Evolutionary conservation across 2,888 invertebrate species (phyloP), one percentile per base, ranked within the genome.

Genomic region (Ctenicera cuprea): DNA sequence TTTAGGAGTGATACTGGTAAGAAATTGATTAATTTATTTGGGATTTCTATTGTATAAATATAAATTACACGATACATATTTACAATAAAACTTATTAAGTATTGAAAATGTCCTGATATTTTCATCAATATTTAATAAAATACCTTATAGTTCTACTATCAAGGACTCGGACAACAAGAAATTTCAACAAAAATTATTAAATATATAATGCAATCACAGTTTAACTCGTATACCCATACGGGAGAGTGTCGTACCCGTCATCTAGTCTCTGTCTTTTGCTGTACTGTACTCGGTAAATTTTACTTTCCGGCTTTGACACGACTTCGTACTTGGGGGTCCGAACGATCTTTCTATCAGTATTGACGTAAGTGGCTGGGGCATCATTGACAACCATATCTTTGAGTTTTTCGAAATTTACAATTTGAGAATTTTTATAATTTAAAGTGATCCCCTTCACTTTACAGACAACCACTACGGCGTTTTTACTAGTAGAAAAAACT

Each of bases 371-470:
- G 7, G 14, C 30, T 8, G 12, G 14, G 26, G n/a, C 14, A 14
- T 57, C 16, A 33, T 26, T 33, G 30, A 57, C 11, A 14, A 57
- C 9, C 57, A 57, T 57, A 1, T 22, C n/a, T 33, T 57, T 57
- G 3, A 57, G 20, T 5, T 41, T 63, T 16, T 73, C 61, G 50
- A 77, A 77, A 38, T 77, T 75, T 37, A 77, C 57, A 20, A 8
- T 62, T 30, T 64, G 0, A 3, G 43, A 66, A 65, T 74, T 76
- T 59, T 45, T 57, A 26, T 74, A 75, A 54, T 75, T 71, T 43
- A 73, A 30, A 11, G 67, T 71, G n/a, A 78, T 57, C 38, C 77
- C 77, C 50, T 78, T 78, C 8, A 77, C 74, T 71, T 78, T 78
- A 77, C 77, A 77, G 1, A 76, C 48, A n/a, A 43, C 12, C 9